phyloP scores from a whole-genome alignment of 1,140 invertebrate genomes.

The Globodera rostochiensis region DNA sequence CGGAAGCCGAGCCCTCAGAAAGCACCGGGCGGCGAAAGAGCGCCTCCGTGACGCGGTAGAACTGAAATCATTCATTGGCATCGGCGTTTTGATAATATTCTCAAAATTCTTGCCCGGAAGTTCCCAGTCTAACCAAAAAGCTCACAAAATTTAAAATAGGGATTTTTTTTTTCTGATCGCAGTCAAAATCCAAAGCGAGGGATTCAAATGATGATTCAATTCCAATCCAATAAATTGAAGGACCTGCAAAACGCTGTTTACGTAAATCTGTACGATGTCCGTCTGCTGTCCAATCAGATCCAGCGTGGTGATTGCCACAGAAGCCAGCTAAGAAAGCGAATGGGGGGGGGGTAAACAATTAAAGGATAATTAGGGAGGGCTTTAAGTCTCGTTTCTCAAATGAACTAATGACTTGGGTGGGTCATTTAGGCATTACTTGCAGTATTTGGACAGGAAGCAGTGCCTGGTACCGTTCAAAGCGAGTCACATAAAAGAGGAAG shows the following conservation, averaged over 20 bases:
- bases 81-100: too few species aligned
- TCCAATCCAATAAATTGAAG: too few species aligned
- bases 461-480: constrained; percentile 26
- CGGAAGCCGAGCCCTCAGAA: constrained; percentile 13
- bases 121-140: too few species aligned
- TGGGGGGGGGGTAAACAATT: background rate
- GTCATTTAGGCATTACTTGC: constrained; percentile 10
- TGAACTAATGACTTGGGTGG: too few species aligned
- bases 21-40: constrained; percentile 13
- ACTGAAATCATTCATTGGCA: background rate
- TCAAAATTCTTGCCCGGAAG: too few species aligned
- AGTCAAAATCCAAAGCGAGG: too few species aligned
- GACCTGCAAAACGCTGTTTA: constrained; percentile 11
- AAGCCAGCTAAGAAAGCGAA: constrained; percentile 9
- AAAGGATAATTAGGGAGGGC: background rate
- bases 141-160: too few species aligned
- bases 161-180: too few species aligned
- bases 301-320: constrained; percentile 19
- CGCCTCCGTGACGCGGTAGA: constrained; percentile 11
- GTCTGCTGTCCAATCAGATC: constrained; percentile 34
- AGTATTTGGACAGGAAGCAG: constrained; percentile 22
- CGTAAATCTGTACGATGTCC: constrained; percentile 32
- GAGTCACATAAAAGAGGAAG: constrained; percentile 25
- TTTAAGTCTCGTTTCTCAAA: background rate
- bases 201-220: too few species aligned